Conservation (phyloP, 2,797 vertebrate genomes). For the Lycodopsis pacificus region DNA sequence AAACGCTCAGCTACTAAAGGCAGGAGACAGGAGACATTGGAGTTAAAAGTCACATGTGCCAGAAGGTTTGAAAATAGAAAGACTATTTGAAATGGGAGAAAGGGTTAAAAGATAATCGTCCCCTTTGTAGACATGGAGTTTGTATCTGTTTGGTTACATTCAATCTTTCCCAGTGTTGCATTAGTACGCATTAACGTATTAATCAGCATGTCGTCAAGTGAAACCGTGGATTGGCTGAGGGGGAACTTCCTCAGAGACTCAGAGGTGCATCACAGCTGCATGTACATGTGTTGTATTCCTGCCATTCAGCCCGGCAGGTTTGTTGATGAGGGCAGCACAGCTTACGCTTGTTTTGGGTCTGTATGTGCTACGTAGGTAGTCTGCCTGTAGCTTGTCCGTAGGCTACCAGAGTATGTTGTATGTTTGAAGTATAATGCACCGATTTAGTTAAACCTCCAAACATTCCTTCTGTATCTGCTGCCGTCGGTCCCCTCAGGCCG, state of each 20-base stretch:
- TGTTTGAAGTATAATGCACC: not conserved
- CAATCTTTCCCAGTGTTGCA: not conserved
- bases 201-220: not conserved
- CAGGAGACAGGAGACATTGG: not conserved
- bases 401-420: not conserved
- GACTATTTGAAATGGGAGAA: too few relatives aligned
- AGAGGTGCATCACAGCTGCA: too few relatives aligned
- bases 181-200: not conserved
- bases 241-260: not conserved
- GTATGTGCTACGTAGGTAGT: not conserved
- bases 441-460: not conserved
- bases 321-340: not conserved
- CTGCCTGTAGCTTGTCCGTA: not conserved
- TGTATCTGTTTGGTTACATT: not conserved
- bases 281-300: not conserved
- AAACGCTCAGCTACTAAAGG: slow-evolving; percentile 14
- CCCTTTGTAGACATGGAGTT: too few relatives aligned
- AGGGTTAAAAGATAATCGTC: too few relatives aligned
- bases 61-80: not conserved
- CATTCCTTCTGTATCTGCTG: not conserved
- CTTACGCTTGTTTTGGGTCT: not conserved
- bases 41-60: not conserved
- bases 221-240: not conserved
- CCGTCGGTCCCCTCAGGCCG: too few relatives aligned
- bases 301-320: not conserved